Evolutionary conservation across 64 coral and sea anemone genomes (phyloP).

Genomic region (Anthopleura sola): DNA sequence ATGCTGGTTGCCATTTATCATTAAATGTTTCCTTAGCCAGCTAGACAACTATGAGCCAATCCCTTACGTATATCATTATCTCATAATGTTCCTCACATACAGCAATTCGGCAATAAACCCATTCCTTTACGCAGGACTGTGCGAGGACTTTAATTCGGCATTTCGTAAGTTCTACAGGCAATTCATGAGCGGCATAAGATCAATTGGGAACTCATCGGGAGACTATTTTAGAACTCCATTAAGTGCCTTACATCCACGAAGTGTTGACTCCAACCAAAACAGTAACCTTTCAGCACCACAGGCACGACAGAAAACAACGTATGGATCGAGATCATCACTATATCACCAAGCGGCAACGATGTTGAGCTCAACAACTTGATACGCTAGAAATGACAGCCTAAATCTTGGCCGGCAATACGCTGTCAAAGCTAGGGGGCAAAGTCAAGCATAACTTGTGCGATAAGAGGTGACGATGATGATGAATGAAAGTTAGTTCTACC

Average conservation of each 20-base stretch:
- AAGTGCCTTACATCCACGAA: not conserved
- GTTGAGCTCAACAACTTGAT: not conserved
- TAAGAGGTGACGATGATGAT: no score
- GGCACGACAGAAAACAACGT: not conserved
- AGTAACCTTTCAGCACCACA: not conserved
- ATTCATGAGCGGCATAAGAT: not conserved
- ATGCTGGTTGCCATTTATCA: conserved; percentile 78
- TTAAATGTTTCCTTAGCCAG: conserved; percentile 14
- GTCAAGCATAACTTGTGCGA: no score
- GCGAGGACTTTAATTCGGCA: conserved; percentile 64
- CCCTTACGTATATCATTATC: conserved; percentile 32
- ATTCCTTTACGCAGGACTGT: conserved; percentile 72
- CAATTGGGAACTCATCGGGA: not conserved
- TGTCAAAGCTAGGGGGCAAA: no score
- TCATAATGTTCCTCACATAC: conserved; percentile 57
- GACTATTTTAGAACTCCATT: not conserved
- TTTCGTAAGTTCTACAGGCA: conserved; percentile 29
- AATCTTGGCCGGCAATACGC: no score
- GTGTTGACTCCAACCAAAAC: not conserved
- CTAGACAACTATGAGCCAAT: not conserved
- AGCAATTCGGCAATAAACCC: conserved; percentile 70
- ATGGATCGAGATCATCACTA: not conserved
- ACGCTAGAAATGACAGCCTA: no score
- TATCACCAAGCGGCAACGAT: not conserved
- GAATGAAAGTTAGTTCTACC: no score